Evolutionary conservation across 2,797 vertebrate genomes (phyloP), one percentile per base, ranked within the genome.

Genomic region (Amphiprion clarkii): DNA sequence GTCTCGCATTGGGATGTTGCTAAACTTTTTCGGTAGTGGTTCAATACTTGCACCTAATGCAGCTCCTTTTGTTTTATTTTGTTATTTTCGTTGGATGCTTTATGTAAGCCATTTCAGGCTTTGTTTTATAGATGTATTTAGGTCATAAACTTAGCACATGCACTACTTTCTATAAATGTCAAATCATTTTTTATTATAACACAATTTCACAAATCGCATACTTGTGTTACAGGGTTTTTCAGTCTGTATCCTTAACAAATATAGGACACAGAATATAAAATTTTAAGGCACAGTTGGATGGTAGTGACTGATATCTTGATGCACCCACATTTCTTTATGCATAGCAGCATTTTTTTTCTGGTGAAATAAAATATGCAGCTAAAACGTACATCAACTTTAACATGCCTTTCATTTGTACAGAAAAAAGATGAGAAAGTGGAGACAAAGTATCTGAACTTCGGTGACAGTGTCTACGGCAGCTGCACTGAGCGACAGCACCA

Each of bases 401-500:
- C 16, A 16, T 57, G 13, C 6, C 29, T 68, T 48, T 56, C 49
- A 39, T 71, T 71, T 75, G 80, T 71, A 56, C 76, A 93, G 98
- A 99, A 97, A 91, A 99, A 98, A 75, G 97, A 99, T n/a, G 98
- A 99, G 46, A 97, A 95, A 74, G 75, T 94, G 66, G 95, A 95
- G 0, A 96, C 97, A 77, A 92, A 95, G 42, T 98, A 98, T 67
- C 88, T 99, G 81, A 99, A 98, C 91, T 99, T 99, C 46, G 96
- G 95, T 77, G 98, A 99, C 68, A 94, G 95, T 0, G 98, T 98
- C 67, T 99, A 96, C 0, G 95, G 96, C 60, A 95, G 93, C 89
- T 97, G 96, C 82, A 90, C 94, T 0, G 97, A 98, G 89, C 90
- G 98, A 33, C 96, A 97, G 25, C 97, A 98, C 53, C 98, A 97